These are phyloP conservation scores for Tetheella fluctuosa DNA, from an alignment of 2,888 invertebrate genomes.

Conservation along the genomic window DNA sequence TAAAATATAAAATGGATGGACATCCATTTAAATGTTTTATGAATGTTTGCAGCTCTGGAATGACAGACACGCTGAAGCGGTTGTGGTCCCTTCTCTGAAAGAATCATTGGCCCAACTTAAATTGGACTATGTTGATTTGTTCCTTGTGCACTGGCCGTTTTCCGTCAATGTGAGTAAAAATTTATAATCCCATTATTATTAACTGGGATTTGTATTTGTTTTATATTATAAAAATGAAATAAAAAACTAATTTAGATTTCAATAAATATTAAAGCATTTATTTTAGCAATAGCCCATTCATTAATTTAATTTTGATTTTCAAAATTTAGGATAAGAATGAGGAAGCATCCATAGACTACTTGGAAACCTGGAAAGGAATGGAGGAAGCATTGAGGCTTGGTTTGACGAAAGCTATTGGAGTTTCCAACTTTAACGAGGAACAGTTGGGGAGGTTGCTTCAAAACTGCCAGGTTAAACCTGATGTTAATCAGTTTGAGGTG, in stretches of 20 bases:
- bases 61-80: constrained; percentile 84
- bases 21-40: constrained; percentile 1
- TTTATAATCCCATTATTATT: no score
- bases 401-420: constrained; percentile 88
- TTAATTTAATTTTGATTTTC: constrained; percentile 6
- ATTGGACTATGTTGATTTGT: constrained; percentile 91
- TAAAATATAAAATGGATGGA: no score
- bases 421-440: constrained; percentile 91
- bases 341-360: constrained; percentile 85
- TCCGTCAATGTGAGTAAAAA: constrained; percentile 72
- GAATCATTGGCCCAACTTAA: constrained; percentile 86
- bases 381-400: constrained; percentile 87
- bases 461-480: constrained; percentile 84
- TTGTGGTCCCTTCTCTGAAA: constrained; percentile 87
- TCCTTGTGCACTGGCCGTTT: constrained; percentile 93
- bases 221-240: no score
- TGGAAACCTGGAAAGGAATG: constrained; percentile 91
- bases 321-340: constrained; percentile 56
- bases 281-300: neutral
- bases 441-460: constrained; percentile 87
- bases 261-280: neutral
- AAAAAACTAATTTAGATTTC: no score
- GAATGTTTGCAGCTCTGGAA: constrained; percentile 72
- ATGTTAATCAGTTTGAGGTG: constrained; percentile 84
- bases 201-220: no score